phyloP scores from a whole-genome alignment of 2,888 invertebrate genomes.

The Julus scanicus region DNA sequence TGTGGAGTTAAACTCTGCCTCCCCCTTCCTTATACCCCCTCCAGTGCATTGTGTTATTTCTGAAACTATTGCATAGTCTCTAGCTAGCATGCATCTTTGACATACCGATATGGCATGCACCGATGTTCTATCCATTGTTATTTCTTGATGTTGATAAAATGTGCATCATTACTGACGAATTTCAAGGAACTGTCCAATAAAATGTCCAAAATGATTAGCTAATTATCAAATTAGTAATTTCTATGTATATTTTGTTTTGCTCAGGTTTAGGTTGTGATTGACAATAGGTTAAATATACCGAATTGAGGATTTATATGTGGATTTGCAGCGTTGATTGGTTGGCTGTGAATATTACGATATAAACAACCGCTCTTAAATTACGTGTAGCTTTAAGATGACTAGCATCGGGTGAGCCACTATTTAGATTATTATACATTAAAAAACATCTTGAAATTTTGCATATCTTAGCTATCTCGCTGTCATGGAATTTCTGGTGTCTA shows the following conservation, averaged over 20 bases:
- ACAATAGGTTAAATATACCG: neutral
- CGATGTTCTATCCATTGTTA: neutral
- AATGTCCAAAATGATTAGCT: slow-evolving; percentile 27
- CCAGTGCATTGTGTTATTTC: slow-evolving; percentile 16
- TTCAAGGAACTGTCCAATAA: slow-evolving; percentile 16
- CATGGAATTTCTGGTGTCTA: no score
- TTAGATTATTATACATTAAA: no score
- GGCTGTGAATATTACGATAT: neutral
- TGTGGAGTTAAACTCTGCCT: neutral
- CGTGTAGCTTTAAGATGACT: neutral
- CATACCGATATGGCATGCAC: slow-evolving; percentile 24
- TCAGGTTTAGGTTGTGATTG: slow-evolving; percentile 22
- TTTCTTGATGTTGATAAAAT: slow-evolving; percentile 32
- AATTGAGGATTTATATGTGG: neutral
- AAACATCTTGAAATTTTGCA: no score
- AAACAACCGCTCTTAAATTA: neutral
- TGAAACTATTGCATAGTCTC: slow-evolving; percentile 22
- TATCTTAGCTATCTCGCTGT: no score
- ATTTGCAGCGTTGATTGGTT: neutral
- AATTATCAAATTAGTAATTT: slow-evolving; percentile 16
- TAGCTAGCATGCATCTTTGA: neutral
- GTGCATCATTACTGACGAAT: neutral
- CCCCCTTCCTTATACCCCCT: neutral
- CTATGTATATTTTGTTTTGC: slow-evolving; percentile 38
- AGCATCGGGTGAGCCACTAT: neutral